These are phyloP conservation scores for Rapana venosa DNA, from an alignment of 2,888 invertebrate genomes.

Conservation along the genomic window DNA sequence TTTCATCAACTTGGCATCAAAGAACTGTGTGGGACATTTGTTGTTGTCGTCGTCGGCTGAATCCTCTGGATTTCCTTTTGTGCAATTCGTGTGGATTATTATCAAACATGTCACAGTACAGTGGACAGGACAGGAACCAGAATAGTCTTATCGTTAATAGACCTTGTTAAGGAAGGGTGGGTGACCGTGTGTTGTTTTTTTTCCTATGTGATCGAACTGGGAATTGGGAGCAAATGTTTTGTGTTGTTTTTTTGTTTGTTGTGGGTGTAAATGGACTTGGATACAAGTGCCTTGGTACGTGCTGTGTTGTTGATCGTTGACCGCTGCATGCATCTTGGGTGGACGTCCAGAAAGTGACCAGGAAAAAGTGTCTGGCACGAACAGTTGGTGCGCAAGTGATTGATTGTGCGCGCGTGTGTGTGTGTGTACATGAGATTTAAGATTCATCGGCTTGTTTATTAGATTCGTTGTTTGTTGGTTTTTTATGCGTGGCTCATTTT, in stretches of 20 bases:
- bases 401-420: background rate
- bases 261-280: background rate
- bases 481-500: background rate
- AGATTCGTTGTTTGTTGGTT: background rate
- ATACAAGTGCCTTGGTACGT: constrained; percentile 32
- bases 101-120: background rate
- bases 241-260: no score
- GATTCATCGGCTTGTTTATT: constrained; percentile 11
- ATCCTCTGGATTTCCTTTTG: constrained; percentile 18
- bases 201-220: constrained; percentile 12
- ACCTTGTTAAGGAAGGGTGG: constrained; percentile 4
- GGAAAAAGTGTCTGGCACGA: background rate
- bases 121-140: background rate
- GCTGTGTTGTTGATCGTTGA: background rate
- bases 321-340: background rate
- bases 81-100: constrained; percentile 27
- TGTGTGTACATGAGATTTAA: constrained; percentile 43
- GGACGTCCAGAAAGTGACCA: background rate
- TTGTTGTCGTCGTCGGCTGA: background rate
- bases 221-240: constrained; percentile 10
- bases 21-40: background rate
- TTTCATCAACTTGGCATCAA: background rate
- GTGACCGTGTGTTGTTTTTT: background rate
- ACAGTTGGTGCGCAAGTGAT: background rate
- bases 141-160: background rate